Conservation (phyloP, 2,113 vertebrate species). For the Boleophthalmus pectinirostris region DNA sequence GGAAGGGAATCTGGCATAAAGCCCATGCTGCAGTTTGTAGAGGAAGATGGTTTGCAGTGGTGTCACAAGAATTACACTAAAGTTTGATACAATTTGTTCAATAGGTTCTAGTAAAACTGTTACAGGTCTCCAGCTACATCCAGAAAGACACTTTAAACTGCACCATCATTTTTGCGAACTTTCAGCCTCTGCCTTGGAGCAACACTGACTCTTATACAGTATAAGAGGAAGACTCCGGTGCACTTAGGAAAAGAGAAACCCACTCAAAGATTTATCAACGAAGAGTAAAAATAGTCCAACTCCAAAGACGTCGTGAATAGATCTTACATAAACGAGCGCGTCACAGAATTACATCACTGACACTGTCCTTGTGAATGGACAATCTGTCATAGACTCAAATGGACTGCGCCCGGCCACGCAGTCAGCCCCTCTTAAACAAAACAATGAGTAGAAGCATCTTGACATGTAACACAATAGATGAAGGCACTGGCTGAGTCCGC, state of each 20-base stretch:
- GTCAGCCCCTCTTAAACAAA: conserved; percentile 39
- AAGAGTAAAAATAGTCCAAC: conserved; percentile 55
- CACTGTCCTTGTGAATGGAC: conserved; percentile 49
- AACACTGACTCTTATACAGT: neutral
- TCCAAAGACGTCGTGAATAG: conserved; percentile 50
- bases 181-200: neutral
- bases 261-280: conserved; percentile 53
- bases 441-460: conserved; percentile 70
- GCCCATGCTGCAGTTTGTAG: too few species aligned
- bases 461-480: conserved; percentile 30
- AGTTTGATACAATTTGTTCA: too few species aligned
- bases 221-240: neutral
- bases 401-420: neutral
- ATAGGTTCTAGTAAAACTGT: too few species aligned
- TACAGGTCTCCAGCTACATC: neutral
- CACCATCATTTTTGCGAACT: neutral
- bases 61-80: too few species aligned
- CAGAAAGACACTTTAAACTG: neutral
- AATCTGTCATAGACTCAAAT: conserved; percentile 28
- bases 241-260: conserved; percentile 5
- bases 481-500: conserved; percentile 59
- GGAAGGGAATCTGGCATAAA: too few species aligned
- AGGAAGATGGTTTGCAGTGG: too few species aligned
- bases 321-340: conserved; percentile 65
- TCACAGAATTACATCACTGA: conserved; percentile 68